A percentile compares a stretch with the other conserved stretches of the same genome.
phyloP scores from a whole-genome alignment of 2,113 vertebrate species.

The Python bivittatus region DNA sequence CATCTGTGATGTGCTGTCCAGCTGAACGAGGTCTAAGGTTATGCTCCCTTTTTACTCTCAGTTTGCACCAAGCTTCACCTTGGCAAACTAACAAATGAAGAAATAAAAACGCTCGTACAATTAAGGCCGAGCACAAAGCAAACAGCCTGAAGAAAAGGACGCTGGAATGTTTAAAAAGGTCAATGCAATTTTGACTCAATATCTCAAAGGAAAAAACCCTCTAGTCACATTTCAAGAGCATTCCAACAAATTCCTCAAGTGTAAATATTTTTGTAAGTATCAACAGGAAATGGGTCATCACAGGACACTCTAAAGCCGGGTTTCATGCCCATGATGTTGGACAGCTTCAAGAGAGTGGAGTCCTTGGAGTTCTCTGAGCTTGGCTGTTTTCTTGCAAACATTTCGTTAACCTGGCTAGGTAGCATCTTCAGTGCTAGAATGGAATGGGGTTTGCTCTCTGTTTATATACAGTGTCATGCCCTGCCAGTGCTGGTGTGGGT shows the following conservation, averaged over 20 bases:
- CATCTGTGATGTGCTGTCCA: background rate
- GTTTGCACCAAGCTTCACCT: background rate
- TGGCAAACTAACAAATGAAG: background rate
- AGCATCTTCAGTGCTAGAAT: no score
- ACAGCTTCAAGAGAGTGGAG: background rate
- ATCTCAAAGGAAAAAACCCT: background rate
- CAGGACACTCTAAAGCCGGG: background rate
- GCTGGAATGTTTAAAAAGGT: no score
- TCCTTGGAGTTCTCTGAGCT: no score
- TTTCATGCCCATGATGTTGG: background rate
- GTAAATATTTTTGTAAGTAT: background rate
- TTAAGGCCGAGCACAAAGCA: background rate
- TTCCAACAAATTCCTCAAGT: background rate
- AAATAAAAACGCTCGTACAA: background rate
- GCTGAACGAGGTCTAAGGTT: background rate
- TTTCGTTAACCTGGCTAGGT: no score
- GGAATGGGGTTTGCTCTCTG: no score
- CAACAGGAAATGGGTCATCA: background rate
- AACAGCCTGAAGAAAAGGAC: background rate
- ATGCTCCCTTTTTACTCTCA: background rate
- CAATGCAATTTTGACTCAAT: background rate
- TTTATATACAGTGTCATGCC: no score
- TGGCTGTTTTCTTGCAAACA: no score
- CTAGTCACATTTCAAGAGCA: background rate
- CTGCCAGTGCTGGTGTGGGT: no score